Conservation (phyloP, 1,140 invertebrate genomes). For the Drosophila yakuba region DNA sequence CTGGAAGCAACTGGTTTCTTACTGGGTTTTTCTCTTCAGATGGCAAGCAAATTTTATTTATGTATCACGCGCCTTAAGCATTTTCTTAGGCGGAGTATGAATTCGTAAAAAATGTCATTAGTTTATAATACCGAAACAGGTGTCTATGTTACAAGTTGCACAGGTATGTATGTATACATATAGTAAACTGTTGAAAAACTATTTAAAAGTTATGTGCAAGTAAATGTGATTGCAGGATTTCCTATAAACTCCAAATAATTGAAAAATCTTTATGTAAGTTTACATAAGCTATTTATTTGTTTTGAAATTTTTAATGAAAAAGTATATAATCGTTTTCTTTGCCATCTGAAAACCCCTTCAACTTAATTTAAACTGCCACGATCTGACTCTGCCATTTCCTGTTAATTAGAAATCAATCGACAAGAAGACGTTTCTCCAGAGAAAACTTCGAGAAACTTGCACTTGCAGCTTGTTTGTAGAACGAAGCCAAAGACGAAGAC, state of each 20-base stretch:
- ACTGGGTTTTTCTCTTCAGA: conserved; percentile 30
- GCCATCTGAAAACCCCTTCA: background rate
- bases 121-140: conserved; percentile 29
- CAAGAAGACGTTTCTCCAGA: conserved; percentile 45
- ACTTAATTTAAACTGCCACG: conserved; percentile 17
- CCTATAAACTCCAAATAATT: too few species aligned
- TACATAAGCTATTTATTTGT: background rate
- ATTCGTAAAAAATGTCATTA: conserved; percentile 33
- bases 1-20: conserved; percentile 60
- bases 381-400: conserved; percentile 36
- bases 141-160: conserved; percentile 25
- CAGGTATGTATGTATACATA: background rate
- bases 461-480: conserved; percentile 57
- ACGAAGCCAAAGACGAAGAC: conserved; percentile 24
- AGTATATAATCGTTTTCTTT: too few species aligned
- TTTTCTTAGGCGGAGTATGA: conserved; percentile 17
- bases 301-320: background rate
- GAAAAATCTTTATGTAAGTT: too few species aligned
- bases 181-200: background rate
- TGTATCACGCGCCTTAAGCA: conserved; percentile 53
- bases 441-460: conserved; percentile 41
- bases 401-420: conserved; percentile 74
- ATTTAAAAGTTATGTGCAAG: background rate
- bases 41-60: conserved; percentile 56
- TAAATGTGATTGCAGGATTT: background rate